phyloP scores from a whole-genome alignment of 2,113 vertebrate species.

The Xyliphius kryptos region DNA sequence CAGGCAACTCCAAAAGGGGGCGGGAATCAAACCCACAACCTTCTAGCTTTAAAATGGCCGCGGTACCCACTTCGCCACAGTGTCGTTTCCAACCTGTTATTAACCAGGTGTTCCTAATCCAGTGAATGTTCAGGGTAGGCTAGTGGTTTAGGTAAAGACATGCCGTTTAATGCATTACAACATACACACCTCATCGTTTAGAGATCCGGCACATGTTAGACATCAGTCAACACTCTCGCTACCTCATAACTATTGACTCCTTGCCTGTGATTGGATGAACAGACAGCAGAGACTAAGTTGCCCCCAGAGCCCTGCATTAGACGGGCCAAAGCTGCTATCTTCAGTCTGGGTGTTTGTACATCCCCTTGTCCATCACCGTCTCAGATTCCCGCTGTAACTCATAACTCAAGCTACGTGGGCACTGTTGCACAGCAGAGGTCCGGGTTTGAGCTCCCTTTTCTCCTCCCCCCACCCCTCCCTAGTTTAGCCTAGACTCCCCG shows the following conservation, averaged over 20 bases:
- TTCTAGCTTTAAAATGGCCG: too few species aligned
- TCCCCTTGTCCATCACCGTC: slow-evolving; percentile 74
- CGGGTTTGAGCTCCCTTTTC: slow-evolving; percentile 20
- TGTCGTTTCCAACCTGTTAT: too few species aligned
- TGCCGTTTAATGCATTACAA: too few species aligned
- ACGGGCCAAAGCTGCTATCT: slow-evolving; percentile 81
- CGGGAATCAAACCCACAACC: too few species aligned
- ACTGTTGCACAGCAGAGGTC: slow-evolving; percentile 55
- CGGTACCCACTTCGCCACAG: too few species aligned
- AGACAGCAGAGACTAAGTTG: slow-evolving; percentile 2
- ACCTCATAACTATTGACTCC: slow-evolving; percentile 15
- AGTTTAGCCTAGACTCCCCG: slow-evolving; percentile 24
- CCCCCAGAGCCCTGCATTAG: slow-evolving; percentile 71
- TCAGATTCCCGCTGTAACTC: slow-evolving; percentile 84
- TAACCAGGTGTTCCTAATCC: too few species aligned
- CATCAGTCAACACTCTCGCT: too few species aligned
- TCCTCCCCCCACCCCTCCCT: background rate
- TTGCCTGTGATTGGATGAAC: slow-evolving; percentile 8
- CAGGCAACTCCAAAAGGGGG: too few species aligned
- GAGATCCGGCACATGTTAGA: too few species aligned
- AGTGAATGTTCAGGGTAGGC: too few species aligned
- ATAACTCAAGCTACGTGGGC: slow-evolving; percentile 81
- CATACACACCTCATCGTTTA: too few species aligned
- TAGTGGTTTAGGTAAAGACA: too few species aligned
- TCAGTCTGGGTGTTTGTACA: slow-evolving; percentile 90